Evolutionary conservation across 2,113 vertebrate genomes (phyloP).

Genomic region (Hylia prasina): DNA sequence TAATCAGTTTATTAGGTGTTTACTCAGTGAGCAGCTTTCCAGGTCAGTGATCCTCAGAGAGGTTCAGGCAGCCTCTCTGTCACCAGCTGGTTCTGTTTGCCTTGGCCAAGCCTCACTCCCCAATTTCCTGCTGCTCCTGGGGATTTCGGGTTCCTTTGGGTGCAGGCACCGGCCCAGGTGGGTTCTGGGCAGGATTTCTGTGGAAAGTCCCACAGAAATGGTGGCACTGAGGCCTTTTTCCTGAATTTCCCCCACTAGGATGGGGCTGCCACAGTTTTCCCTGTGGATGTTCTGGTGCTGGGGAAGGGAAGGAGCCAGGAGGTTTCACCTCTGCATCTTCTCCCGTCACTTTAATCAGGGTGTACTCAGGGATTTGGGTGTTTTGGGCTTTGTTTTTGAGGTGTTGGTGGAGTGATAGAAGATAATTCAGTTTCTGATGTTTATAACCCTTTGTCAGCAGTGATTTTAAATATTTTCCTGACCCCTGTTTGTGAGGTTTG

Average conservation of each 20-base stretch:
- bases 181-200: not conserved
- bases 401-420: not conserved
- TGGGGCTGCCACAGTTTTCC: not conserved
- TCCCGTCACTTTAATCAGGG: not conserved
- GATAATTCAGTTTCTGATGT: not conserved
- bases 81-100: not conserved
- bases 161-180: not conserved
- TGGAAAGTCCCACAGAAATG: not conserved
- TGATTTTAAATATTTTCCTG: not conserved
- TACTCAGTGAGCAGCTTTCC: not conserved
- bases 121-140: not conserved
- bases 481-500: not conserved
- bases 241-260: not conserved
- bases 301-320: not conserved
- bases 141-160: not conserved
- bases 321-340: not conserved
- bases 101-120: not conserved
- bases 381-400: not conserved
- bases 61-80: not conserved
- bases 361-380: not conserved
- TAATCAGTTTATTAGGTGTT: not conserved
- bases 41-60: not conserved
- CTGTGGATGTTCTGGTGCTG: not conserved
- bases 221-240: not conserved
- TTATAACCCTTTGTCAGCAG: not conserved